phyloP scores from a whole-genome alignment of 2,888 invertebrate genomes.

The Augochlorella aurata region DNA sequence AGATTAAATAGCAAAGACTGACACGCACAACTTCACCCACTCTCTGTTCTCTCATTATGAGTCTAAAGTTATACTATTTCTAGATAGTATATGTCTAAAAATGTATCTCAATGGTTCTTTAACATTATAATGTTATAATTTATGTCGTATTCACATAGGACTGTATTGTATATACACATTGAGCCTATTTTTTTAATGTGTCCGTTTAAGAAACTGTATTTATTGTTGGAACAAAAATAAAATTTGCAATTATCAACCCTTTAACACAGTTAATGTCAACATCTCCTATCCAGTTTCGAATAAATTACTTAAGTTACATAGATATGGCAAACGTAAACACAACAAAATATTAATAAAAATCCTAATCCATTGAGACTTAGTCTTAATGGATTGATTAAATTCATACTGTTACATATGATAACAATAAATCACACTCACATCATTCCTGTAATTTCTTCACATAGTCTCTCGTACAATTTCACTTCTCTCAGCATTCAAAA shows the following conservation, averaged over 20 bases:
- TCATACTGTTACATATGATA: constrained; percentile 31
- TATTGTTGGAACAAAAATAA: constrained; percentile 41
- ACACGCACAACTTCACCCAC: constrained; percentile 49
- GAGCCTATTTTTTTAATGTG: constrained; percentile 44
- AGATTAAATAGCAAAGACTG: constrained; percentile 58
- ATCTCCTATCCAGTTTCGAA: constrained; percentile 4
- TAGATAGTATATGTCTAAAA: constrained; percentile 3
- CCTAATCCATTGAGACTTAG: constrained; percentile 14
- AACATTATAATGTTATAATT: constrained; percentile 25
- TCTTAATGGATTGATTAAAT: constrained; percentile 25
- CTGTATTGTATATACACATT: constrained; percentile 49
- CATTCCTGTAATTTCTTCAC: constrained; percentile 16
- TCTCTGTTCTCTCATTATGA: constrained; percentile 9
- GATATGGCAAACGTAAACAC: not conserved
- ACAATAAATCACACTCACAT: constrained; percentile 28
- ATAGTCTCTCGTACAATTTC: constrained; percentile 10
- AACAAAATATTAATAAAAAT: constrained; percentile 23
- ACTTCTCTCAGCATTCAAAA: constrained; percentile 54
- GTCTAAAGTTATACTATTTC: not conserved
- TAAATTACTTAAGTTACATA: constrained; percentile 23
- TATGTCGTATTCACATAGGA: constrained; percentile 12
- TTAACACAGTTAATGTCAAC: not conserved
- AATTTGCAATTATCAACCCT: constrained; percentile 5
- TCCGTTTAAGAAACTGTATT: constrained; percentile 43
- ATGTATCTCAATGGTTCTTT: not conserved